phyloP scores from a whole-genome alignment of 1,140 invertebrate genomes.

The Neoseiulus cucumeris region DNA sequence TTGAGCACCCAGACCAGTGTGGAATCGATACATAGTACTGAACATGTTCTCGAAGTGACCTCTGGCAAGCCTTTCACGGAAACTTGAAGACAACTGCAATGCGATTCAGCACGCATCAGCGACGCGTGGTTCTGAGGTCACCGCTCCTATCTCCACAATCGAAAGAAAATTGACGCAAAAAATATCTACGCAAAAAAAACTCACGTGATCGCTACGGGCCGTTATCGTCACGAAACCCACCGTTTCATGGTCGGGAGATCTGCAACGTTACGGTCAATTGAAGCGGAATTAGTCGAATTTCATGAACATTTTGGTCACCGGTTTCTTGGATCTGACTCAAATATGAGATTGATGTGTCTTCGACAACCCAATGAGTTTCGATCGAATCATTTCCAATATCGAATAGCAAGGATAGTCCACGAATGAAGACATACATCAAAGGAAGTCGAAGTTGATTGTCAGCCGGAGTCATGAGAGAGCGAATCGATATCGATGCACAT shows the following conservation, averaged over 20 bases:
- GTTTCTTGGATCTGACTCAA: too few species aligned
- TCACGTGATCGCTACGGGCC: conserved; percentile 25
- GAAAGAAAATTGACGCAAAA: background rate
- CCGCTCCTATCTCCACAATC: background rate
- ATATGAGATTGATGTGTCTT: too few species aligned
- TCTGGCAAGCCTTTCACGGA: background rate
- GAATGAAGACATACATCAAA: background rate
- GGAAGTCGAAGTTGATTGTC: background rate
- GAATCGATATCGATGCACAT: background rate
- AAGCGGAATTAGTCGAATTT: too few species aligned
- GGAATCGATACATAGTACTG: conserved; percentile 67
- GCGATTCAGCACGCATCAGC: background rate
- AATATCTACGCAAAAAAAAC: background rate
- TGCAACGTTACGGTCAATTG: too few species aligned
- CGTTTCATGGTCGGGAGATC: conserved; percentile 33
- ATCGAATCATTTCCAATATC: too few species aligned
- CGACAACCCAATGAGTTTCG: too few species aligned
- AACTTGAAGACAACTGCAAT: background rate
- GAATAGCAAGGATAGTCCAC: too few species aligned
- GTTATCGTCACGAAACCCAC: conserved; percentile 60
- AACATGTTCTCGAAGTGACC: conserved; percentile 48
- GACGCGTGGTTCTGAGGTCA: background rate
- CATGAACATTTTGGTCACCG: too few species aligned
- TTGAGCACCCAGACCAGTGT: conserved; percentile 67
- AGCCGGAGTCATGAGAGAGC: background rate